Percentiles rank a stretch among this genome's conserved stretches.
phyloP scores from a whole-genome alignment of 2,113 vertebrate genomes.

The Morone saxatilis region DNA sequence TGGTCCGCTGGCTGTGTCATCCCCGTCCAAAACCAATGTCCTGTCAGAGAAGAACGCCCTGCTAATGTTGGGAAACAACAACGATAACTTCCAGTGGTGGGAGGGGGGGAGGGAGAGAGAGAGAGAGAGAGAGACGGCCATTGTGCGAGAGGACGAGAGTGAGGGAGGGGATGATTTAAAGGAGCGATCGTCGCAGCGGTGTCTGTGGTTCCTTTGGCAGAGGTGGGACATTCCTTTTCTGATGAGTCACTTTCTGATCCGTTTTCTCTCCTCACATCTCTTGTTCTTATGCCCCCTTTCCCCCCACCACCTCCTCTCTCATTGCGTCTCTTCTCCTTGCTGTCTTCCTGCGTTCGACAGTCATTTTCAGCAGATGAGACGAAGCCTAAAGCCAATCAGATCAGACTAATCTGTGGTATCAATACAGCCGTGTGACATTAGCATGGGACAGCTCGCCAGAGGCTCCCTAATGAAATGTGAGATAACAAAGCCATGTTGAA shows the following conservation, averaged over 20 bases:
- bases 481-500: conserved; percentile 52
- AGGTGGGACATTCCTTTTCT: conserved; percentile 76
- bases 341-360: neutral
- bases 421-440: conserved; percentile 47
- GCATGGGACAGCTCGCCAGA: conserved; percentile 17
- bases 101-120: neutral
- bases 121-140: conserved; percentile 19
- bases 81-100: conserved; percentile 7
- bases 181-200: conserved; percentile 58
- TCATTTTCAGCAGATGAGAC: conserved; percentile 5
- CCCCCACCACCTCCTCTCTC: neutral
- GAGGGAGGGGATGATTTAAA: conserved; percentile 60
- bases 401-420: conserved; percentile 15
- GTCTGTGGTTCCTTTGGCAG: conserved; percentile 78
- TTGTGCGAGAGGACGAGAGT: conserved; percentile 36
- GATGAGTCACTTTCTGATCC: conserved; percentile 74
- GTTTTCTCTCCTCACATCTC: conserved; percentile 55
- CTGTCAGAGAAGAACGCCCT: conserved; percentile 29
- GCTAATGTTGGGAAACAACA: conserved; percentile 32
- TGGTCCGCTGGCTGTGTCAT: conserved; percentile 39
- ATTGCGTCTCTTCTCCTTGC: neutral
- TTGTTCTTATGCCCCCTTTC: conserved; percentile 10
- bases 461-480: conserved; percentile 52
- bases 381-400: conserved; percentile 19
- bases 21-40: conserved; percentile 40